Evolutionary conservation across 2,888 invertebrate genomes (phyloP), one percentile per base, ranked within the genome.

Genomic region (Odiellus spinosus): DNA sequence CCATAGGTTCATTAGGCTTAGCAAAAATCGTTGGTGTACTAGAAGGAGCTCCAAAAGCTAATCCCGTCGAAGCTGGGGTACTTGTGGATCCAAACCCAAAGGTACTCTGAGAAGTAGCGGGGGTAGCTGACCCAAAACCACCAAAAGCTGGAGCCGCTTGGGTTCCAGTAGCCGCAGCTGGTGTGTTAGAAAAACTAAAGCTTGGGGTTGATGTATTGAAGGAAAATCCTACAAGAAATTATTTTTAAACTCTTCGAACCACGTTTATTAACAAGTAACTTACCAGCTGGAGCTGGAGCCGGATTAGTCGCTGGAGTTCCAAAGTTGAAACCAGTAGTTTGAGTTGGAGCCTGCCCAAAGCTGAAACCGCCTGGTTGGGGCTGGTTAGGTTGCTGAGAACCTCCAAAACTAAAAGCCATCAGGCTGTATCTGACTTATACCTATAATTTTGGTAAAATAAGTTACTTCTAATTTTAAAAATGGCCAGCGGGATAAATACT

Each of bases 11-110:
- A n/a, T n/a, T n/a, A n/a, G n/a, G n/a, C n/a, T n/a, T n/a, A n/a
- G n/a, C n/a, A n/a, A n/a, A n/a, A n/a, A n/a, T n/a, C 5, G 26
- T 8, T 26, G 26, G 26, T 8, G 26, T 26, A 8, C 5, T 26
- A 4, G 26, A 26, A 8, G 26, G 26, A 8, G 26, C 26, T 26
- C 26, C 26, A 8, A 26, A 26, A 6, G 38, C 8, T 38, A 18
- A 38, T 38, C 38, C 38, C 10, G 15, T 18, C n/a, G 38, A 38
- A 38, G 38, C 15, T 19, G 48, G 40, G 3, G 45, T 45, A 35
- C 42, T 18, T 12, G 49, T 10, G 15, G 48, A 32, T 4, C 44
- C 41, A 44, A 43, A 50, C 21, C 38, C 12, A 20, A 48, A 48
- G 11, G 45, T 42, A 42, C 38, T 18, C 14, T 15, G 18, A 38